A percentile compares a stretch with the other conserved stretches of the same genome.
Evolutionary conservation across 1,140 invertebrate species (phyloP).

Genomic region (Oncopodura yosiiana): DNA sequence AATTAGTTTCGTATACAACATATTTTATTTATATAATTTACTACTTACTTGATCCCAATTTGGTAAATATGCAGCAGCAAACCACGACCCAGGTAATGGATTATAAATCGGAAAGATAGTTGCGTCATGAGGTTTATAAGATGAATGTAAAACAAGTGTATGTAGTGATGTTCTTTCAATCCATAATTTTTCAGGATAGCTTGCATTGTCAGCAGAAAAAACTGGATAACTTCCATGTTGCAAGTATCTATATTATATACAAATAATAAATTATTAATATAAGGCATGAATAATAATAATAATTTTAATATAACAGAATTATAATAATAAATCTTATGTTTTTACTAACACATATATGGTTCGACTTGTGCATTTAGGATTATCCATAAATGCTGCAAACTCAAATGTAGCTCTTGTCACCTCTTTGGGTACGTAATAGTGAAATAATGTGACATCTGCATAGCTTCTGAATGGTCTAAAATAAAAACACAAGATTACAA

Average conservation of each 20-base stretch:
- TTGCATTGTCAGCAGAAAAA: slow-evolving; percentile 61
- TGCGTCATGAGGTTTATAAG: slow-evolving; percentile 45
- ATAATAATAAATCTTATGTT: neutral
- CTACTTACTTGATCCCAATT: slow-evolving; percentile 52
- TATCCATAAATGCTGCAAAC: slow-evolving; percentile 48
- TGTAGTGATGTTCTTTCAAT: slow-evolving; percentile 38
- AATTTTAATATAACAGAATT: neutral
- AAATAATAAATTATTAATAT: slow-evolving; percentile 1
- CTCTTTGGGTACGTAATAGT: slow-evolving; percentile 46
- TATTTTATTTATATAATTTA: slow-evolving; percentile 29
- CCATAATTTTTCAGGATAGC: slow-evolving; percentile 52
- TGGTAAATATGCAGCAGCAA: slow-evolving; percentile 61
- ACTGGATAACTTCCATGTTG: slow-evolving; percentile 63
- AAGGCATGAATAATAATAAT: slow-evolving; percentile 3
- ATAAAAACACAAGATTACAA: slow-evolving; percentile 32
- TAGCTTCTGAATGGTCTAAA: slow-evolving; percentile 46
- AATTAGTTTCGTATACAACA: no score
- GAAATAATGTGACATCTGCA: slow-evolving; percentile 46
- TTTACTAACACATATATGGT: slow-evolving; percentile 45
- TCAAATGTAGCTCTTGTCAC: slow-evolving; percentile 47
- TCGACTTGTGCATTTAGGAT: slow-evolving; percentile 40
- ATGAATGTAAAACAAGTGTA: slow-evolving; percentile 42
- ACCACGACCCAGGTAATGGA: slow-evolving; percentile 66
- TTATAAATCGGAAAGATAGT: slow-evolving; percentile 47
- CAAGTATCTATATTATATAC: slow-evolving; percentile 42